phyloP scores from a whole-genome alignment of 2,797 vertebrate species.

The Percopsis omiscomaycus region DNA sequence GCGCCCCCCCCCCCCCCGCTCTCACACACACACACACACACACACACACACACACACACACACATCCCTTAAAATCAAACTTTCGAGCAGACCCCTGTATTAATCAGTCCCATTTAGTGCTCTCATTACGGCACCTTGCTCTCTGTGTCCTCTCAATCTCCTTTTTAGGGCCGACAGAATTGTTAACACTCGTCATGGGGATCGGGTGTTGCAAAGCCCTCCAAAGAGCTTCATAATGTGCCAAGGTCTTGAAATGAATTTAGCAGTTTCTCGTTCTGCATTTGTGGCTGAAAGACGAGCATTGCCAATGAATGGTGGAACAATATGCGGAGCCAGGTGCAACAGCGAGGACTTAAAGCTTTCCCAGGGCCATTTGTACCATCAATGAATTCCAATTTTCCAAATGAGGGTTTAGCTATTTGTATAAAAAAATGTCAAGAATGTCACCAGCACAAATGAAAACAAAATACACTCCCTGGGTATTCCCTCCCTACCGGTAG shows the following conservation, averaged over 20 bases:
- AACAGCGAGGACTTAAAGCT: constrained; percentile 37
- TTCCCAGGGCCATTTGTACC: constrained; percentile 38
- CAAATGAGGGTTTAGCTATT: constrained; percentile 45
- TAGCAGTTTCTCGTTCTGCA: constrained; percentile 54
- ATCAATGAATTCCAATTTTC: constrained; percentile 31
- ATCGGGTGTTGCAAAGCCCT: constrained; percentile 42
- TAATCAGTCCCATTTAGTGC: constrained; percentile 58
- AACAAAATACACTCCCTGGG: constrained; percentile 46
- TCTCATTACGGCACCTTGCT: constrained; percentile 50
- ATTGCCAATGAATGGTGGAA: constrained; percentile 55
- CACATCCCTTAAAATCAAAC: not conserved
- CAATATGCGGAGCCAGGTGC: constrained; percentile 55
- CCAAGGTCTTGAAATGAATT: constrained; percentile 68
- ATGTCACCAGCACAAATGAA: constrained; percentile 54
- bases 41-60: constrained; percentile 3
- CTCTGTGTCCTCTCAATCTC: constrained; percentile 39
- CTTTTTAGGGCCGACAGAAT: constrained; percentile 50
- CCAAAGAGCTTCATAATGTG: constrained; percentile 52
- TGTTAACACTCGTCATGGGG: constrained; percentile 63
- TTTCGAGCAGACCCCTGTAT: constrained; percentile 27
- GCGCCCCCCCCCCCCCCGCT: constrained; percentile 21
- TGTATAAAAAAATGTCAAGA: constrained; percentile 50
- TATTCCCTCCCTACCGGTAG: constrained; percentile 20
- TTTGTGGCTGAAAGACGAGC: constrained; percentile 52
- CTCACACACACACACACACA: constrained; percentile 10